Evolutionary conservation across 2,113 vertebrate genomes (phyloP), one percentile per base, ranked within the genome.

Genomic region (Acrocephalus arundinaceus): DNA sequence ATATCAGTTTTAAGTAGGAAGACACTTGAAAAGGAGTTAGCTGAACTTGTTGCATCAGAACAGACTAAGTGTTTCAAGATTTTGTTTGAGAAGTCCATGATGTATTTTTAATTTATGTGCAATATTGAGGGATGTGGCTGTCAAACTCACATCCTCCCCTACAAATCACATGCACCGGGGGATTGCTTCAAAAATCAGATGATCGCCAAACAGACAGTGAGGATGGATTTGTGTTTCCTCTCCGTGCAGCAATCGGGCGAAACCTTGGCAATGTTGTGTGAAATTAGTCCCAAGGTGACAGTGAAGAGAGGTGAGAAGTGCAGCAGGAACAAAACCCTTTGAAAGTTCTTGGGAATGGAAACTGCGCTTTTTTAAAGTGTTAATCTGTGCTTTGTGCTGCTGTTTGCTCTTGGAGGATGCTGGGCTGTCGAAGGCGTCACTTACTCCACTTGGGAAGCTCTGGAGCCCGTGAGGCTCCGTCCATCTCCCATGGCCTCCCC

Each of bases 331-430:
- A 33, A 80, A 62, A 58, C 83, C 41, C 79, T 93, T 86, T 65
- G 31, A 54, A 58, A 85, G 31, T 3, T 82, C n/a, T 95, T 83
- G 31, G 79, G 95, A 97, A 90, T 89, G 63, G 67, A 89, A 95
- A 89, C 76, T 55, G n/a, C 15, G 15, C 43, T 95, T 92, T 92
- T 57, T 84, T 65, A 14, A 96, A 94, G 45, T 59, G 41, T 61
- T 95, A 58, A 66, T 94, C 76, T 68, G 19, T 35, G 46, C 62
- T 48, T 68, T 85, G 37, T 2, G 8, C 75, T 74, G 39, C 6
- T 85, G 90, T 90, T 93, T 46, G 35, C 90, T 89, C 67, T 70
- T 41, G 52, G 91, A n/a, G 31, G 81, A 45, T n/a, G n/a, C 8
- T 15, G 61, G n/a, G 68, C 78, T 76, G 28, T 51, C 7, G 46